phyloP scores from a whole-genome alignment of 2,888 invertebrate genomes.

The Gastracanthus pulcherrimus region DNA sequence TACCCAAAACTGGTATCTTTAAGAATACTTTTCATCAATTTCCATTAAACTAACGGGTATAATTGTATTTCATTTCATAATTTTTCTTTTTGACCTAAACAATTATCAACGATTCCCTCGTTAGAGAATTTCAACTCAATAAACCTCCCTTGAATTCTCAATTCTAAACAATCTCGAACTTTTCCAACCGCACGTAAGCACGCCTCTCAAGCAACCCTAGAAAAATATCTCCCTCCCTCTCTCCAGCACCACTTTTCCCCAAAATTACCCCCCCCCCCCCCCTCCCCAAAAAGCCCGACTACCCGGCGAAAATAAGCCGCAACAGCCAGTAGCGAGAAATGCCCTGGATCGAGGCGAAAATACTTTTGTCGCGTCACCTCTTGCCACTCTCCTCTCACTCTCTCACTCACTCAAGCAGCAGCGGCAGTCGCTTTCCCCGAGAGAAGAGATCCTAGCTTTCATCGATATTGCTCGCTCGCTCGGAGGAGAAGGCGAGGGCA shows the following conservation, averaged over 20 bases:
- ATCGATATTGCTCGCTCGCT: constrained; percentile 21
- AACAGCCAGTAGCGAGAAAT: neutral
- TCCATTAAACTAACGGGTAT: too few relatives aligned
- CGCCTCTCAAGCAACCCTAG: neutral
- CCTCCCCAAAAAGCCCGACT: neutral
- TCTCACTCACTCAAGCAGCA: neutral
- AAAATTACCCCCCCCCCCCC: neutral
- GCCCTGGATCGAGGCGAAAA: constrained; percentile 23
- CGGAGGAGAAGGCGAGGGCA: neutral
- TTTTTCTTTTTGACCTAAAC: too few relatives aligned
- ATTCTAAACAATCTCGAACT: too few relatives aligned
- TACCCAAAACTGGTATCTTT: too few relatives aligned
- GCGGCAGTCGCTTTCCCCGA: neutral
- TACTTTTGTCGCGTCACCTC: constrained; percentile 44
- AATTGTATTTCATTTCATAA: too few relatives aligned
- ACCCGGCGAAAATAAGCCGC: neutral
- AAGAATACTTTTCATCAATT: too few relatives aligned
- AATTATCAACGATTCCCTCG: too few relatives aligned
- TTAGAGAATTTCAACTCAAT: too few relatives aligned
- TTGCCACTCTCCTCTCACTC: neutral
- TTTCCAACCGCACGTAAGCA: too few relatives aligned
- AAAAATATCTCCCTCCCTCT: neutral
- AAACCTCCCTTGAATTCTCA: too few relatives aligned
- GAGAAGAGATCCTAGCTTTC: constrained; percentile 15
- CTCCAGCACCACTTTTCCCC: neutral